Conservation (phyloP, 2,888 invertebrate genomes). For the Sphaeridia pumilis region DNA sequence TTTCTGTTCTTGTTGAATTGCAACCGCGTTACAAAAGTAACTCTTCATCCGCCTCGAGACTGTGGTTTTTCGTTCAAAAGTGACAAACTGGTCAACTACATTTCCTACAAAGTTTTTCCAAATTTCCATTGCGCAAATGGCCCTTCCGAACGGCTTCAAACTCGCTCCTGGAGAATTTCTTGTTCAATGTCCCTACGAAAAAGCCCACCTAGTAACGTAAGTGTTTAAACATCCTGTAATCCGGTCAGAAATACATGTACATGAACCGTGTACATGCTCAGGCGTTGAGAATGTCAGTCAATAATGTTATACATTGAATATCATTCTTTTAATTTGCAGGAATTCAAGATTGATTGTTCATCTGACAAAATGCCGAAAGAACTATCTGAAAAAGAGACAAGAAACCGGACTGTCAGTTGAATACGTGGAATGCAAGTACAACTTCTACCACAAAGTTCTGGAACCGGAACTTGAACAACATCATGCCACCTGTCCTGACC, state of each 20-base stretch:
- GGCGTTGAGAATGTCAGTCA: background rate
- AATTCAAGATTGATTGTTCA: slow-evolving; percentile 22
- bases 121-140: too few relatives aligned
- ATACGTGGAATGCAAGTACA: slow-evolving; percentile 21
- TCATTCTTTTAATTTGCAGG: slow-evolving; percentile 11
- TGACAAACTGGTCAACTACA: too few relatives aligned
- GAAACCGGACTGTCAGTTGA: slow-evolving; percentile 8
- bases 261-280: background rate
- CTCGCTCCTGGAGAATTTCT: slow-evolving; percentile 22
- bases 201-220: slow-evolving; percentile 27
- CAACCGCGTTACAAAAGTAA: too few relatives aligned
- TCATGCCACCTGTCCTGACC: slow-evolving; percentile 22
- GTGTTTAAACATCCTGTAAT: background rate
- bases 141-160: slow-evolving; percentile 11
- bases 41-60: too few relatives aligned
- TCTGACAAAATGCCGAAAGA: slow-evolving; percentile 25
- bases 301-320: background rate
- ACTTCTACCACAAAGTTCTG: slow-evolving; percentile 20
- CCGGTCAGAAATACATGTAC: background rate
- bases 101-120: too few relatives aligned
- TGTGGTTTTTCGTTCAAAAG: too few relatives aligned
- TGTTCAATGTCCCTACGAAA: slow-evolving; percentile 28
- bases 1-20: too few relatives aligned
- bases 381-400: slow-evolving; percentile 17
- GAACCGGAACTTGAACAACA: slow-evolving; percentile 23